Conservation (phyloP, 1,140 invertebrate genomes). For the Drosophila triauraria region DNA sequence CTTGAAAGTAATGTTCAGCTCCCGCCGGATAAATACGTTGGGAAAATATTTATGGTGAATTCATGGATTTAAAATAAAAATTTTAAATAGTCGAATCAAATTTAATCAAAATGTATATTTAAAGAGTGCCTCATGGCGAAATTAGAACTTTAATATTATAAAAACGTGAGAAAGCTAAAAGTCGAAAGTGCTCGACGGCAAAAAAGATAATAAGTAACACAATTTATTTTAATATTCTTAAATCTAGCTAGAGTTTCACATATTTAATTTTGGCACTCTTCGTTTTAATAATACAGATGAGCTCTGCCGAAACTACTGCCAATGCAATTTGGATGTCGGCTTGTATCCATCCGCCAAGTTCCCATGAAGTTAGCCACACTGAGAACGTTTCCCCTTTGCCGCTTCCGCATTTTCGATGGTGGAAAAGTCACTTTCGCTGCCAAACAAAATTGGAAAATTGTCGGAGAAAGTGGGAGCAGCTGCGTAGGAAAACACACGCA, state of each 20-base stretch:
- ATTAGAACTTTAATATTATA: not conserved
- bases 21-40: not conserved
- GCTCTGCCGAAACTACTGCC: not conserved
- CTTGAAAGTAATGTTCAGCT: not conserved
- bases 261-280: not conserved
- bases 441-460: constrained; percentile 25
- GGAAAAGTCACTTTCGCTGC: constrained; percentile 28
- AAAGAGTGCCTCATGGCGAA: too few relatives aligned
- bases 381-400: constrained; percentile 1
- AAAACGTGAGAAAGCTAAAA: too few relatives aligned
- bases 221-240: not conserved
- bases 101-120: too few relatives aligned
- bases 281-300: not conserved
- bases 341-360: not conserved
- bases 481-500: too few relatives aligned
- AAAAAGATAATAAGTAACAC: too few relatives aligned
- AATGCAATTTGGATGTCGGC: not conserved
- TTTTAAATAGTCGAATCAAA: too few relatives aligned
- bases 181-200: too few relatives aligned
- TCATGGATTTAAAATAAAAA: too few relatives aligned
- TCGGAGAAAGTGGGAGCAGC: not conserved
- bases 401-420: not conserved
- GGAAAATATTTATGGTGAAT: not conserved
- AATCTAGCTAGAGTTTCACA: not conserved
- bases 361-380: constrained; percentile 7